Evolutionary conservation across 2,113 vertebrate genomes (phyloP).

Genomic region (Calypte anna): DNA sequence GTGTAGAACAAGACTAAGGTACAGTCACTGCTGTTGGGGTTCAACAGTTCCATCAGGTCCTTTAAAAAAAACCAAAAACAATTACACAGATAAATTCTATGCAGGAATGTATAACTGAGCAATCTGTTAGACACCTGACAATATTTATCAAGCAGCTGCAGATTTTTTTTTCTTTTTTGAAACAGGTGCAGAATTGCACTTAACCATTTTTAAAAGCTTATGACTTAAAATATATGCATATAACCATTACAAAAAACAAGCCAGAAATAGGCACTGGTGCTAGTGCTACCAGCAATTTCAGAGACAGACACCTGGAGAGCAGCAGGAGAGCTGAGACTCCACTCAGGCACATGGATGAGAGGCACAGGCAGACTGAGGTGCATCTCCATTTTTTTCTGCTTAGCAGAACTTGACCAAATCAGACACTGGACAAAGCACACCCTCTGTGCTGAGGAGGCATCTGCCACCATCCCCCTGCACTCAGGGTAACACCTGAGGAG

Average conservation of each 20-base stretch:
- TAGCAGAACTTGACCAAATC: fast-evolving
- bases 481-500: too few relatives aligned
- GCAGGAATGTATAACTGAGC: background rate
- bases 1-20: constrained; percentile 95
- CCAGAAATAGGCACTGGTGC: background rate
- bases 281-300: background rate
- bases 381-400: background rate
- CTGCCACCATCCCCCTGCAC: fast-evolving
- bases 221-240: background rate
- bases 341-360: background rate
- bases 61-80: constrained; percentile 16
- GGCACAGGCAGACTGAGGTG: fast-evolving
- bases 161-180: background rate
- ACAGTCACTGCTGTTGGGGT: constrained; percentile 91
- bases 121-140: fast-evolving
- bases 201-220: background rate
- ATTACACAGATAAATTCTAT: background rate
- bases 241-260: fast-evolving
- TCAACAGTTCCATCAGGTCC: constrained; percentile 97
- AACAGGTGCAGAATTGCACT: background rate
- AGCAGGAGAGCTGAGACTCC: background rate
- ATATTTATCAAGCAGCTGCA: background rate
- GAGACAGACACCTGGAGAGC: too few relatives aligned
- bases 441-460: fast-evolving
- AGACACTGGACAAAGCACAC: fast-evolving